Conservation (phyloP, 1,140 invertebrate genomes). For the Bradysia coprophila region DNA sequence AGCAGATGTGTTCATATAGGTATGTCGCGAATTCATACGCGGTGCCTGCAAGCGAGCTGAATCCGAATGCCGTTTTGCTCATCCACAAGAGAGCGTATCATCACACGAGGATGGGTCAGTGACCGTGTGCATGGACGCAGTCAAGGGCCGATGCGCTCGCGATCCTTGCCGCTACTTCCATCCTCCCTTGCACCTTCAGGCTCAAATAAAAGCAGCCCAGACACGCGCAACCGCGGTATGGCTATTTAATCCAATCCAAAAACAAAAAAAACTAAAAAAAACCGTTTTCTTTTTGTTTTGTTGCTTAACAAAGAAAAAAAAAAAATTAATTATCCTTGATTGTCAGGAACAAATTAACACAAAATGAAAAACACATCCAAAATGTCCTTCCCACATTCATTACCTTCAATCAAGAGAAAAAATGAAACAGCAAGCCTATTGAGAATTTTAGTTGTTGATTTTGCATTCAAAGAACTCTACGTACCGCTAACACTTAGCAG, state of each 20-base stretch:
- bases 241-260: slow-evolving; percentile 17
- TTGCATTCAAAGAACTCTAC: too few relatives aligned
- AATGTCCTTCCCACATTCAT: neutral
- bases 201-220: slow-evolving; percentile 90
- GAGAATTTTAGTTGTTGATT: neutral
- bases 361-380: neutral
- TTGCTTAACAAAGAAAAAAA: too few relatives aligned
- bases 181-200: slow-evolving; percentile 94
- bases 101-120: slow-evolving; percentile 88
- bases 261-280: slow-evolving; percentile 2
- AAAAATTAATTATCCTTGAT: neutral
- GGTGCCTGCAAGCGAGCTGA: slow-evolving; percentile 91
- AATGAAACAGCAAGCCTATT: neutral
- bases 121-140: slow-evolving; percentile 97
- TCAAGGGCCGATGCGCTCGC: slow-evolving; percentile 91
- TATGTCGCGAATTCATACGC: slow-evolving; percentile 96
- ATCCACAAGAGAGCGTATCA: slow-evolving; percentile 84
- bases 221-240: slow-evolving; percentile 80
- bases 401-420: too few relatives aligned
- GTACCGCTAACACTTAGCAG: too few relatives aligned
- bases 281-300: slow-evolving; percentile 1
- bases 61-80: slow-evolving; percentile 93
- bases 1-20: slow-evolving; percentile 37
- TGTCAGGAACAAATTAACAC: neutral
- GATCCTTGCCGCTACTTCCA: slow-evolving; percentile 95